Conservation (phyloP, 2,113 vertebrate genomes). For the Accipiter cooperii region DNA sequence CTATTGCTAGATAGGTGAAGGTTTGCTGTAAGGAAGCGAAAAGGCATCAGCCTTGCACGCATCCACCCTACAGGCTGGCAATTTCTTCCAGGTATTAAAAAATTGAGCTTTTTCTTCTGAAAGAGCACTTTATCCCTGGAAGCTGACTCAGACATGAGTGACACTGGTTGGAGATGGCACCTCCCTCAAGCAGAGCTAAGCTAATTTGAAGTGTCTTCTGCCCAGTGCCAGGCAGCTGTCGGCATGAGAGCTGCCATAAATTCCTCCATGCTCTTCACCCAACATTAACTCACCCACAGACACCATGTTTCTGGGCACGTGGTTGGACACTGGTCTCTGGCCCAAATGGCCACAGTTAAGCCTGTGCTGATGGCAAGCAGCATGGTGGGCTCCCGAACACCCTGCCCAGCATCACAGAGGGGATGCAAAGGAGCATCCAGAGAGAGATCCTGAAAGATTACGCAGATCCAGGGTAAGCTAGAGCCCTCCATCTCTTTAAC, state of each 20-base stretch:
- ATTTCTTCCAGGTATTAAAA: not conserved
- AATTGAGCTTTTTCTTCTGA: not conserved
- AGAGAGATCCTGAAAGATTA: not conserved
- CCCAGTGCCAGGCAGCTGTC: not conserved
- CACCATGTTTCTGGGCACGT: accelerated
- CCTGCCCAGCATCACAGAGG: accelerated
- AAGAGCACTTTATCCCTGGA: not conserved
- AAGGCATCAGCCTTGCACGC: not conserved
- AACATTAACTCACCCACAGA: not conserved
- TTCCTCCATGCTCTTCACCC: not conserved
- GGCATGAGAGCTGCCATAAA: not conserved
- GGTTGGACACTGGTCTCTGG: not conserved
- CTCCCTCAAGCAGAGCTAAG: not conserved
- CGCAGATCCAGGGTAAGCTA: not conserved
- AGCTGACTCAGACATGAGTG: not conserved
- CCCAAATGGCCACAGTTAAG: not conserved
- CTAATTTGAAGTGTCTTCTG: not conserved
- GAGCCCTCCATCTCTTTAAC: not conserved
- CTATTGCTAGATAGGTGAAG: not conserved
- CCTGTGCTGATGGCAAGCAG: not conserved
- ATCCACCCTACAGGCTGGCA: not conserved
- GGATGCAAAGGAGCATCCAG: not conserved
- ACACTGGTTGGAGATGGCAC: not conserved
- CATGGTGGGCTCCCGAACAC: not conserved
- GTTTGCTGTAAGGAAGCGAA: not conserved